Base-by-base conservation (phyloP, 2,797 vertebrate species). In the Spinus pinus region DNA sequence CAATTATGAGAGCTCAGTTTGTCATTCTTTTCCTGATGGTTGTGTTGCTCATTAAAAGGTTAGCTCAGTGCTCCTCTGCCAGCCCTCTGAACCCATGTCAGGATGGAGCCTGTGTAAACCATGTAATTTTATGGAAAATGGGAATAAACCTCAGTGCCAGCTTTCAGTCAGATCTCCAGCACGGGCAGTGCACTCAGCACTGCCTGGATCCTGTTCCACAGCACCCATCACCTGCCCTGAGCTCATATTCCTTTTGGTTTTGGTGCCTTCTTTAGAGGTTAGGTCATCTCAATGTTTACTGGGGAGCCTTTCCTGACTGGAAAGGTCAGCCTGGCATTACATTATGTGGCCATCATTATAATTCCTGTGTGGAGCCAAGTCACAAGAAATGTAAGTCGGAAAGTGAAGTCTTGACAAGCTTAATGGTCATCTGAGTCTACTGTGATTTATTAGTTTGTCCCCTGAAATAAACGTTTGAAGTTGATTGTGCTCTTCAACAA, bases 381-480 rank as follows among this genome's bases (percentile, higher is more conserved):
- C 74, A 67, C 54, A 91, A 80, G 69, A 51, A 87, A 92, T 56
- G 1, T 23, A 88, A 72, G 42, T 20, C 33, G 1, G n/a, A 62
- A 85, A 89, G 83, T 44, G 56, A 92, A 93, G 65, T 14, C 78
- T 67, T 58, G 49, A 80, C 81, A 81, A 72, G 67, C 66, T 89
- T 91, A 92, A 92, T 61, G 54, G 67, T 83, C 65, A 57, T 88
- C 56, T 71, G 60, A 90, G 86, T 30, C 53, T 67, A 78, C 81
- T 53, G 44, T 83, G 71, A 93, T 93, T 87, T 95, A 90, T 84
- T 67, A 57, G 74, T 50, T 91, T 93, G 75, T 90, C 35, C 49
- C n/a, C 16, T 74, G 56, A 82, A 90, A 85, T 80, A 92, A 77
- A 86, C 56, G 9, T 44, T 81, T 79, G 66, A 70, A 80, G 71